Percentiles rank a stretch among this genome's conserved stretches.
phyloP scores from a whole-genome alignment of 1,140 invertebrate genomes.

The Scaptomyza graminum region DNA sequence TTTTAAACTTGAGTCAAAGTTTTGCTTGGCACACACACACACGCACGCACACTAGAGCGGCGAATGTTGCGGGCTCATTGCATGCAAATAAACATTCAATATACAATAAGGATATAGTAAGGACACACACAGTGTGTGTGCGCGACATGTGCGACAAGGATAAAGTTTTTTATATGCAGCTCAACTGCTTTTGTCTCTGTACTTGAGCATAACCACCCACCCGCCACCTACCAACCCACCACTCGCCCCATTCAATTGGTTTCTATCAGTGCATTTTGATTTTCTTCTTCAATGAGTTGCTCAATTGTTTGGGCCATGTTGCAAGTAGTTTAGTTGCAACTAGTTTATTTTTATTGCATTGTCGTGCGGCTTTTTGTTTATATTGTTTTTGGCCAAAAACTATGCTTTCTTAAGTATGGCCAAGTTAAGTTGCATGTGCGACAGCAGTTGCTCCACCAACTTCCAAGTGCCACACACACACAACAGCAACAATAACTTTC shows the following conservation, averaged over 20 bases:
- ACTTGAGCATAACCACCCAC: too few relatives aligned
- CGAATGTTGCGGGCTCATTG: conserved; percentile 44
- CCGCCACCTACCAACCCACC: too few relatives aligned
- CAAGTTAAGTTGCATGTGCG: conserved; percentile 25
- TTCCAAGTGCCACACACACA: conserved; percentile 56
- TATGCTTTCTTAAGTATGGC: conserved; percentile 65
- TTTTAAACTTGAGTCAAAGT: conserved; percentile 41
- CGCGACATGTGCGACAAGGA: conserved; percentile 43
- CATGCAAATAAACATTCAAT: conserved; percentile 81
- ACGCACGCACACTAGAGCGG: conserved; percentile 8
- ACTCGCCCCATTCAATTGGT: conserved; percentile 55
- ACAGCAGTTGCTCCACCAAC: conserved; percentile 14
- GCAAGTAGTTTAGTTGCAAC: conserved; percentile 52
- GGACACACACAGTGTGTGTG: not conserved
- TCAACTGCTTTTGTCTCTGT: conserved; percentile 8
- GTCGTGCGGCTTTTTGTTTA: conserved; percentile 58
- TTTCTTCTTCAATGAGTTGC: conserved; percentile 77
- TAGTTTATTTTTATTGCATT: conserved; percentile 73
- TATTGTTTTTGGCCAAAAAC: conserved; percentile 55
- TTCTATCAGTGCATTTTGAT: conserved; percentile 80
- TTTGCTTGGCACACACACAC: conserved; percentile 36
- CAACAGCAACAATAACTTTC: conserved; percentile 35
- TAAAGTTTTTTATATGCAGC: conserved; percentile 35
- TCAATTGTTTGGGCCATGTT: conserved; percentile 74
- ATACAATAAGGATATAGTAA: conserved; percentile 44